Evolutionary conservation across 2,797 vertebrate species (phyloP).

Genomic region (Pteropus rufus): DNA sequence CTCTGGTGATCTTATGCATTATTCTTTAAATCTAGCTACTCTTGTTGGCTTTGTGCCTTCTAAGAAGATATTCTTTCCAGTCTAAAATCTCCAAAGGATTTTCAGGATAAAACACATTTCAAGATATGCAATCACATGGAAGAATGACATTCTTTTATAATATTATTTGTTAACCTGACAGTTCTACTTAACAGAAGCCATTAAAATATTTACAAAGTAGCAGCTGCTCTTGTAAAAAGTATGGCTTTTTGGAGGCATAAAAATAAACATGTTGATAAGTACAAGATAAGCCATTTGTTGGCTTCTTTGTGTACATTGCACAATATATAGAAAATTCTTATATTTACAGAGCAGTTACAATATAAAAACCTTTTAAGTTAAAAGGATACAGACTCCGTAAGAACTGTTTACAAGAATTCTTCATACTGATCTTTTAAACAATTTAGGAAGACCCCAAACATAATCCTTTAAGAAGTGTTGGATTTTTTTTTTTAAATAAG

Average conservation of each 20-base stretch:
- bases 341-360: constrained; percentile 71
- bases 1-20: neutral
- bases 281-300: constrained; percentile 79
- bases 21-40: constrained; percentile 67
- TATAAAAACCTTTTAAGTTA: constrained; percentile 61
- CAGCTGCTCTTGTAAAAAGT: constrained; percentile 77
- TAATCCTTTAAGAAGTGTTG: constrained; percentile 53
- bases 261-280: constrained; percentile 83
- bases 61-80: constrained; percentile 60
- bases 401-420: constrained; percentile 56
- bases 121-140: constrained; percentile 63
- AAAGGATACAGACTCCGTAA: constrained; percentile 43
- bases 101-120: constrained; percentile 74
- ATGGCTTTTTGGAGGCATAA: constrained; percentile 74
- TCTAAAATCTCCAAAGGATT: constrained; percentile 67
- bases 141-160: constrained; percentile 78
- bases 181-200: constrained; percentile 80
- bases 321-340: constrained; percentile 62
- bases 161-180: constrained; percentile 79
- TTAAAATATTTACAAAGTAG: constrained; percentile 84
- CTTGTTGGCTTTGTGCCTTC: constrained; percentile 59
- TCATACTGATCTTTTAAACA: constrained; percentile 55
- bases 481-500: neutral
- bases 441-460: constrained; percentile 39
- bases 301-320: constrained; percentile 72